These are phyloP conservation scores for Ailurus styani DNA, from an alignment of 2,113 vertebrate species.

Conservation along the genomic window DNA sequence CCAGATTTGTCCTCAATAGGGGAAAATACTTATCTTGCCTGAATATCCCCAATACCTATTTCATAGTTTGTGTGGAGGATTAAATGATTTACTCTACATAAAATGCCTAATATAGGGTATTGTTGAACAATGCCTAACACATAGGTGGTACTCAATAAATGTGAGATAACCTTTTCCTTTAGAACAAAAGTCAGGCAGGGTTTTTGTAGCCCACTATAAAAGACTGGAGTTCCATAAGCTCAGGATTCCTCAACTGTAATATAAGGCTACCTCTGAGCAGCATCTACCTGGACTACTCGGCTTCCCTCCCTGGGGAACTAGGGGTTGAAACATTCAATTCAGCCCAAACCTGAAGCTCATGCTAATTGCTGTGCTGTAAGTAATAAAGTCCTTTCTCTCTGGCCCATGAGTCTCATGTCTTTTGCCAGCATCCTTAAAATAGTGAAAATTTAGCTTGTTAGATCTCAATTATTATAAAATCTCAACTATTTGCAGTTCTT, in stretches of 20 bases:
- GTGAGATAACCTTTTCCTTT: not conserved
- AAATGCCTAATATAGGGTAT: not conserved
- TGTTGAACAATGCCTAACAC: not conserved
- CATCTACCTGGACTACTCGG: not conserved
- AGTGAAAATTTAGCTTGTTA: not conserved
- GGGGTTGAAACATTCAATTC: not conserved
- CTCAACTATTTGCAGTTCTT: not conserved
- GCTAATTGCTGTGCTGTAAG: not conserved
- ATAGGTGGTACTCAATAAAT: not conserved
- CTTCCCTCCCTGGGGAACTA: not conserved
- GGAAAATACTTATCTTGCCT: not conserved
- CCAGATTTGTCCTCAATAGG: not conserved
- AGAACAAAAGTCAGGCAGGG: not conserved
- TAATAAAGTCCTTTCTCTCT: not conserved
- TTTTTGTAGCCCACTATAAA: not conserved
- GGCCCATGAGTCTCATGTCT: not conserved
- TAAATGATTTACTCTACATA: not conserved
- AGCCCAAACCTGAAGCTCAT: not conserved
- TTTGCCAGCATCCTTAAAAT: not conserved
- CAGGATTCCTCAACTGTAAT: not conserved
- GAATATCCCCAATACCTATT: not conserved
- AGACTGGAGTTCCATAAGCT: not conserved
- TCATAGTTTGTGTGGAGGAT: not conserved
- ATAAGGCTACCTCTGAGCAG: too few species aligned
- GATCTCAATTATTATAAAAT: not conserved